Evolutionary conservation across 2,113 vertebrate species (phyloP).

Genomic region (Otocyon megalotis): DNA sequence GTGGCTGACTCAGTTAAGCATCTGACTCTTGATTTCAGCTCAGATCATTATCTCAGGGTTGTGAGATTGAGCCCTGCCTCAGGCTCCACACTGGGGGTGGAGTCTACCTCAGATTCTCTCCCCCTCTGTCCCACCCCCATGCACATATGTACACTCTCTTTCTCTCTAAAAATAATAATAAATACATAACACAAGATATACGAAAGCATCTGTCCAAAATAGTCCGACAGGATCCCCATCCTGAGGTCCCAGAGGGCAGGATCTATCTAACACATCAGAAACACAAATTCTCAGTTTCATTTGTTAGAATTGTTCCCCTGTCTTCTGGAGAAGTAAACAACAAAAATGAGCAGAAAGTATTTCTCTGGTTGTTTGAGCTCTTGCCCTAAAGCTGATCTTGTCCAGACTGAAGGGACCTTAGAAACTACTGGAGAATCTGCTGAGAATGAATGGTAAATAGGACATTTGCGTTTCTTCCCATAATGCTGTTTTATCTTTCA

Average conservation of each 20-base stretch:
- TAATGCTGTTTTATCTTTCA: background rate
- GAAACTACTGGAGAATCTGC: background rate
- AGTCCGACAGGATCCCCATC: background rate
- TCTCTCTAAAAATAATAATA: background rate
- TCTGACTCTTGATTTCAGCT: too few relatives aligned
- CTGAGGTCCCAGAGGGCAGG: background rate
- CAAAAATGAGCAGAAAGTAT: background rate
- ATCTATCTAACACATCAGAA: background rate
- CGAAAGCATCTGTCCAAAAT: background rate
- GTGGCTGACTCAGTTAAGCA: too few relatives aligned
- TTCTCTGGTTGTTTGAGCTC: background rate
- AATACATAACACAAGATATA: background rate
- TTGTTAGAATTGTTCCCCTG: background rate
- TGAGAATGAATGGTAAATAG: background rate
- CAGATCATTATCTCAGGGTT: too few relatives aligned
- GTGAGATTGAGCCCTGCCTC: too few relatives aligned
- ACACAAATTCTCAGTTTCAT: background rate
- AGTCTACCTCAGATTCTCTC: background rate
- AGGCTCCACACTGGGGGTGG: background rate
- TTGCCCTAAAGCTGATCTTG: background rate
- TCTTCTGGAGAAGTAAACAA: background rate
- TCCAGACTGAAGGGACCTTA: background rate
- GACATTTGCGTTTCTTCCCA: background rate
- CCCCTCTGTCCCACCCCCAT: background rate
- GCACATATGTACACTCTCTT: rapidly evolving